Base-by-base conservation (phyloP, 2,888 invertebrate species). In the Elysia crispata region DNA sequence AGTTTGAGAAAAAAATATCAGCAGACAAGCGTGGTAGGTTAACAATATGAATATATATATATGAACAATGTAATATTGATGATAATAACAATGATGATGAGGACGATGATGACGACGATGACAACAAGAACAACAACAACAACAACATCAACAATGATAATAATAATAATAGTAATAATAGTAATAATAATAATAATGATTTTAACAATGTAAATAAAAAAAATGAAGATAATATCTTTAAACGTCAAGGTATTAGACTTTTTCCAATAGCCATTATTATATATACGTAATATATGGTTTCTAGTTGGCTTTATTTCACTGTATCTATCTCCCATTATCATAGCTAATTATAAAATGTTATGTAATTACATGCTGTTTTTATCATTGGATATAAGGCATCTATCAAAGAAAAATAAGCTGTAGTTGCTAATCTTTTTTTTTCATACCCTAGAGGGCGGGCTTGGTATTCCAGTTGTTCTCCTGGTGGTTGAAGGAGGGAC, bases 401-500 rank as follows among this genome's bases (percentile, higher is more conserved):
- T 60, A 60, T 60, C 15, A 15, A n/a, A n/a, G 41, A 41, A 11
- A 41, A 11, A 11, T 60, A 60, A 13, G n/a, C 25, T 60, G n/a
- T 60, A 13, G 54, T 8, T 60, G 6, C 25, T 8, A 30, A 28
- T 28, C 25, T 67, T 67, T 5, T 67, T 6, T 20, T 25, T 23
- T 25, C 8, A 15, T 3, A 6, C 15, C 8, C 18, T 28, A 90
- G 90, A 87, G 69, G 86, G 87, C 67, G 92, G 92, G 28, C 84
- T 90, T 66, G 91, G 91, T 1, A 91, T 92, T 64, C 93, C 92
- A n/a, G 90, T 92, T 1, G 92, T 93, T 33, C 85, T 91, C 77
- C 85, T 93, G 62, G 87, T 93, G 28, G 89, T 93, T 66, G 93
- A 92, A 83, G 93, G 93, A 5, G 92, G 92, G 3, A 85, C 86